Conservation (phyloP, 2,797 vertebrate species). For the Myotis pilosus region DNA sequence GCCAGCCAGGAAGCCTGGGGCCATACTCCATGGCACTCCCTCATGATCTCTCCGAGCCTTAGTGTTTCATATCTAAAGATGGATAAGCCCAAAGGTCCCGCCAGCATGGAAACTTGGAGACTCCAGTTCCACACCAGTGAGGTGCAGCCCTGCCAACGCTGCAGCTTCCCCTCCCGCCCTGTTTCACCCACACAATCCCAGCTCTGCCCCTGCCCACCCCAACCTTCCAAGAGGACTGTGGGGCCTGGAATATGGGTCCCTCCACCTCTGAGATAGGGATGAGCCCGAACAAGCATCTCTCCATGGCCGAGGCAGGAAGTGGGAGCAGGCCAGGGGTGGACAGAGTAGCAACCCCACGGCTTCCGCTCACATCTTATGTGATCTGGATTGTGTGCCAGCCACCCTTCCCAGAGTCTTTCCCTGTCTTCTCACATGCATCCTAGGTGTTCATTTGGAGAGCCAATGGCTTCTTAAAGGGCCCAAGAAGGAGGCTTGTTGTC, state of each 20-base stretch:
- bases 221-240: neutral
- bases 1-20: neutral
- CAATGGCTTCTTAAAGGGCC: neutral
- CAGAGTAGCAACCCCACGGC: neutral
- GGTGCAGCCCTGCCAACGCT: neutral
- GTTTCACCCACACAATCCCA: neutral
- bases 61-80: neutral
- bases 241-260: neutral
- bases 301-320: neutral
- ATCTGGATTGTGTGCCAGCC: neutral
- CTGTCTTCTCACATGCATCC: neutral
- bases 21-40: neutral
- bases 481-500: neutral
- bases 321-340: neutral
- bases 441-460: neutral
- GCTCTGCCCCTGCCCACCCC: neutral
- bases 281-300: neutral
- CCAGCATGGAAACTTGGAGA: neutral
- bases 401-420: neutral
- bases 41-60: neutral
- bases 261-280: neutral
- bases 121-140: neutral
- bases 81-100: neutral
- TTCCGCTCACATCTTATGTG: neutral
- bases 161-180: neutral